Conservation (phyloP, 23 tunicate genomes). For the Phallusia fumigata region DNA sequence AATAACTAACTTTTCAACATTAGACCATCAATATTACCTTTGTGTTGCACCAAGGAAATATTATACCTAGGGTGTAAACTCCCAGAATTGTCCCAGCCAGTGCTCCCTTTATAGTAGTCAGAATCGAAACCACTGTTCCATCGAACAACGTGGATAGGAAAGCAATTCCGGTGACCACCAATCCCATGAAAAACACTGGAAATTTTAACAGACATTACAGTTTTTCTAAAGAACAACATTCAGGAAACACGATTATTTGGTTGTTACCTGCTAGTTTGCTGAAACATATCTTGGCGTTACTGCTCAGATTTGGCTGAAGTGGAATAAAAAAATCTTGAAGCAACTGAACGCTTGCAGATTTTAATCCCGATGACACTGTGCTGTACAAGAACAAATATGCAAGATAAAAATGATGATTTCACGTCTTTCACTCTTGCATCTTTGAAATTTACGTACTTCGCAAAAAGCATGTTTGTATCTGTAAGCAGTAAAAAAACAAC, state of each 20-base stretch:
- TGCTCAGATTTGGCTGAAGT: slow-evolving; percentile 8
- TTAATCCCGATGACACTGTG: slow-evolving; percentile 59
- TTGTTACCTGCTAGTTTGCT: not conserved
- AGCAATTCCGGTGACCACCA: slow-evolving; percentile 20
- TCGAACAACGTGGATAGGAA: not conserved
- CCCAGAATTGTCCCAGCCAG: slow-evolving; percentile 41
- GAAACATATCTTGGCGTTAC: not conserved
- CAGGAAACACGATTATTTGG: too few relatives aligned
- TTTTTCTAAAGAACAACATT: not conserved
- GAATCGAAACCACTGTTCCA: slow-evolving; percentile 31
- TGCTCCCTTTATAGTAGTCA: slow-evolving; percentile 17
- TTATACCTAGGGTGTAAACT: slow-evolving; percentile 47
- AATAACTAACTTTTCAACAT: too few relatives aligned
- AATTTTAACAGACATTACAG: not conserved
- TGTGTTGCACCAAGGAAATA: slow-evolving; percentile 50
- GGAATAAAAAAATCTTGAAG: slow-evolving; percentile 33
- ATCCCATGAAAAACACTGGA: slow-evolving; percentile 33
- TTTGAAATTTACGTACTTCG: too few relatives aligned
- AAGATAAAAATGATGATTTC: too few relatives aligned
- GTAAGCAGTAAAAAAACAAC: too few relatives aligned
- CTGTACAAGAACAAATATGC: slow-evolving; percentile 42
- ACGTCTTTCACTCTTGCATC: too few relatives aligned
- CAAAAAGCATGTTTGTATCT: too few relatives aligned
- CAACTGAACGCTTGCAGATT: slow-evolving; percentile 23
- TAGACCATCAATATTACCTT: not conserved